Evolutionary conservation across 2,797 vertebrate genomes (phyloP).

Genomic region (Ataeniobius toweri): DNA sequence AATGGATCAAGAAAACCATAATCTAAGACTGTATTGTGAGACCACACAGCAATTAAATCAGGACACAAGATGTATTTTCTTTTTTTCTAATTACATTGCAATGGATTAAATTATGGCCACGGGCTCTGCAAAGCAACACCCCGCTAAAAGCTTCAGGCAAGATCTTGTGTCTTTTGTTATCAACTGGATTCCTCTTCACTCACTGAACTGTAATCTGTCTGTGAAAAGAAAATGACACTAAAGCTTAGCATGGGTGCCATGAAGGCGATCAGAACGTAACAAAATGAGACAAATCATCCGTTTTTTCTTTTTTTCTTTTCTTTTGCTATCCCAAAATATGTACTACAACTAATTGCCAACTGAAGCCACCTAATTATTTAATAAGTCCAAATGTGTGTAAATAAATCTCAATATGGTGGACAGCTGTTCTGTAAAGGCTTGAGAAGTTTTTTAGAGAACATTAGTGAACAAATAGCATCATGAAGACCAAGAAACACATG

Average conservation of each 20-base stretch:
- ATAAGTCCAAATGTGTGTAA: neutral
- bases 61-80: conserved; percentile 56
- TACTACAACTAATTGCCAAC: neutral
- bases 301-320: conserved; percentile 8
- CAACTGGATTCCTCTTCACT: conserved; percentile 38
- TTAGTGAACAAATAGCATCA: neutral
- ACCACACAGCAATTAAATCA: conserved; percentile 78
- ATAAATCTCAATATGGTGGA: neutral
- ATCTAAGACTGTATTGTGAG: conserved; percentile 65
- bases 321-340: neutral
- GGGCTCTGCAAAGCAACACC: conserved; percentile 48
- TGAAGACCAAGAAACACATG: neutral
- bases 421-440: neutral
- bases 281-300: conserved; percentile 32
- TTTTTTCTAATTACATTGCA: conserved; percentile 71
- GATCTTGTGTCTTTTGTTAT: conserved; percentile 58
- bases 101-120: conserved; percentile 73
- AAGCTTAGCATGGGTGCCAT: conserved; percentile 8
- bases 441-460: neutral
- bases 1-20: conserved; percentile 64
- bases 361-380: neutral
- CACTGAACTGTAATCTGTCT: conserved; percentile 41
- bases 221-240: conserved; percentile 17
- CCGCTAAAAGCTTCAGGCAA: conserved; percentile 31
- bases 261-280: conserved; percentile 29